Percentiles rank a stretch among this genome's conserved stretches.
Evolutionary conservation across 2,888 invertebrate genomes (phyloP).

Genomic region (Epirrhoe alternata): DNA sequence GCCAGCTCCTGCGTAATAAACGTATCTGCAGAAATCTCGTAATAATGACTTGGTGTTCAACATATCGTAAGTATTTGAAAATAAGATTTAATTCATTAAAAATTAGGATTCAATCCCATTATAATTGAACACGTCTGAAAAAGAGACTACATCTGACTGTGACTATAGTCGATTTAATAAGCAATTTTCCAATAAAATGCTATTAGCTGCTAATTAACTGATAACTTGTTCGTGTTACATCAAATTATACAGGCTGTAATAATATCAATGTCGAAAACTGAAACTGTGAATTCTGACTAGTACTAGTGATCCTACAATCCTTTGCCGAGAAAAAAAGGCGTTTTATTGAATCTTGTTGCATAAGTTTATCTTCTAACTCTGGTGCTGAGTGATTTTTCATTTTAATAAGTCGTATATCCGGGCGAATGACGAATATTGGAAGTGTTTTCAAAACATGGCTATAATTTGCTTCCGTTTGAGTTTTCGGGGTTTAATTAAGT

Average conservation of each 20-base stretch:
- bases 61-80: slow-evolving; percentile 50
- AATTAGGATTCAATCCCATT: no score
- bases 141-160: slow-evolving; percentile 5
- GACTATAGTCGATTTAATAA: slow-evolving; percentile 7
- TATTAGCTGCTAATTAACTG: slow-evolving; percentile 30
- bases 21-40: slow-evolving; percentile 65
- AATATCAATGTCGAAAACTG: background rate
- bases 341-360: no score
- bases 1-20: slow-evolving; percentile 70
- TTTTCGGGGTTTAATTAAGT: background rate
- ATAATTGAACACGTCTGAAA: slow-evolving; percentile 25
- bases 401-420: no score
- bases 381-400: no score
- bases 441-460: no score
- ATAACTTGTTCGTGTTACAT: slow-evolving; percentile 38
- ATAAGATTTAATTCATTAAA: no score
- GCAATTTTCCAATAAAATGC: slow-evolving; percentile 7
- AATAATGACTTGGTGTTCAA: slow-evolving; percentile 63
- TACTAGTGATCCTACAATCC: no score
- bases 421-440: no score
- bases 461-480: no score
- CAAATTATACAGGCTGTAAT: slow-evolving; percentile 21
- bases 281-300: background rate
- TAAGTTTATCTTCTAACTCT: no score
- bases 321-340: no score